Evolutionary conservation across 2,113 vertebrate genomes (phyloP), one percentile per base, ranked within the genome.

Genomic region (Marcusenius ussheri): DNA sequence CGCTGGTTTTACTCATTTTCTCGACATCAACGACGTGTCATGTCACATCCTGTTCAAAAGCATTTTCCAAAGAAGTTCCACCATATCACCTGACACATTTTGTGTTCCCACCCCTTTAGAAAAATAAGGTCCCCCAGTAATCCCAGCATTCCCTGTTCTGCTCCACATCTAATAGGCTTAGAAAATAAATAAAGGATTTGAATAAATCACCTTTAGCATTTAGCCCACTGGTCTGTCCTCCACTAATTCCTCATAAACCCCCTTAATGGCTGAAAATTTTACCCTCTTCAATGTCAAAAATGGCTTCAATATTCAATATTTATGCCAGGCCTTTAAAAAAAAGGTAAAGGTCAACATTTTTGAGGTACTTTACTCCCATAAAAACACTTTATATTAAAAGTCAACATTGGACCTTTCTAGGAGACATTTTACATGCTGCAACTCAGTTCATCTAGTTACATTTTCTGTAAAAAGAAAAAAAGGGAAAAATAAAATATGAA

Each of bases 101-200:
- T 19, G 45, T 70, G n/a, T 47, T 45, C 66, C 70, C 46, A 6
- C 45, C 39, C 24, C 46, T 35, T 77, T 46, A 58, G 53, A 88
- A 89, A 90, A 74, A 83, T 88, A 90, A 88, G 66, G 17, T 74
- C 74, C 80, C 86, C 47, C 17, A 27, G 19, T 62, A 47, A 70
- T 83, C 42, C 42, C 90, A n/a, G 51, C 74, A 88, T 92, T 91
- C 91, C 93, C 92, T 92, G 90, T 92, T 90, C 90, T 92, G 93
- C 94, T 93, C 94, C 94, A 92, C 92, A 94, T 90, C 93, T 95
- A 95, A 96, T 93, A 95, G 95, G 94, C 94, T 96, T 94, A 95
- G 93, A 91, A 91, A 93, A 93, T 94, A 94, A 95, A 95, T 94
- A 93, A 91, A 91, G 93, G 94, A 95, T 95, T 96, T 95, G 91